Base-by-base conservation (phyloP, 2,888 invertebrate species). In the Metellina segmentata region DNA sequence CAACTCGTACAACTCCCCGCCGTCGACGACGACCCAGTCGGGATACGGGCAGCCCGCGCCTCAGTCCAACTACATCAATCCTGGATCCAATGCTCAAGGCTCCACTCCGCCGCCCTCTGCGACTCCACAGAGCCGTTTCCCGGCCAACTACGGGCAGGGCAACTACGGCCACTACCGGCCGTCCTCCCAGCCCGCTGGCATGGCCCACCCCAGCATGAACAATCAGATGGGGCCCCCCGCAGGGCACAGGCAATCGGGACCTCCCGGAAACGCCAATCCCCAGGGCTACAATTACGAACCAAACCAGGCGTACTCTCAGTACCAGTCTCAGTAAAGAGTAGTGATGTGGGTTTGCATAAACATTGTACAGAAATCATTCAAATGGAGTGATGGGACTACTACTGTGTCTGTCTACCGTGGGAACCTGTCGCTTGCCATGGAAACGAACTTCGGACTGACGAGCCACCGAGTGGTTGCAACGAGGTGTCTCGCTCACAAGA, bases 211-310 rank as follows among this genome's bases (percentile, higher is more conserved):
- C 16, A 85, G 34, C 19, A 87, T 83, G 82, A 53, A 49, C 78
- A 81, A 70, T 16, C 85, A 89, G 48, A 85, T 89, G 88, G 91
- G 93, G n/a, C 91, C 91, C n/a, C 91, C 89, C 7, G 34, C 89
- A n/a, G 71, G 88, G 7, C 91, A 91, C 16, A 79, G 91, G 52
- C 86, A 87, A 19, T 53, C 82, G 5, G 85, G 72, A 19, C 82
- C 91, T 48, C 72, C 49, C 13, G 8, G 48, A 48, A 78, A 74
- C 72, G 49, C 48, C n/a, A 81, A 83, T 52, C 49, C 82, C 19
- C 92, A 92, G 71, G 52, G 74, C 13, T 92, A 92, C 48, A 83
- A 72, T 77, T 93, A 93, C 81, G 93, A 93, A n/a, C 93, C 92
- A 82, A 88, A 81, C 71, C 93, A 89, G 69, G 87, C 85, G 8